Base-by-base conservation (phyloP, 1,140 invertebrate species). In the Papilio polytes region DNA sequence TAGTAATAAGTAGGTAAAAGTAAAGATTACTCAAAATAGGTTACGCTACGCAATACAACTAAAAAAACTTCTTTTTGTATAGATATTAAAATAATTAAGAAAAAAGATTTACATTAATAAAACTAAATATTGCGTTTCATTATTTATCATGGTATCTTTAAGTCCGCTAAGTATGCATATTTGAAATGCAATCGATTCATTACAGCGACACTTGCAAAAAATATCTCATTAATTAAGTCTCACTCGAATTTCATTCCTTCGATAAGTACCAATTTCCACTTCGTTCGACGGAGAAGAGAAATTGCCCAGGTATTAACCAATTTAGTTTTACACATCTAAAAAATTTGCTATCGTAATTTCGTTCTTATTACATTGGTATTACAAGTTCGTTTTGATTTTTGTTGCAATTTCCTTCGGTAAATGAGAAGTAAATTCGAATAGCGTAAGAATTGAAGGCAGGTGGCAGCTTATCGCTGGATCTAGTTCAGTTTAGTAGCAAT, bases 401-500 rank as follows among this genome's bases (percentile, higher is more conserved):
- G n/a, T 41, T 36, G n/a, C 22, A 41, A 77, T 31, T 77, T 66
- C 15, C 22, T 26, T 15, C 10, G 12, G 3, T 31, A 4, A 31
- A 4, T 15, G 12, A 66, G 26, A 13, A 51, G 8, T 77, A 20
- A 22, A 31, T 56, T 78, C 36, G 53, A 26, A 41, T 44, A 78
- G 53, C 76, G 56, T 78, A 78, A 78, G 76, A 78, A 78, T 78
- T 78, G 76, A 78, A 78, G 76, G 56, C 76, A 78, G 76, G 51
- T 78, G 76, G 76, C 53, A 41, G 76, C 51, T 78, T 78, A 78
- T 78, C 76, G 31, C 10, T 36, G 15, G 51, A 78, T 78, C 76
- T 78, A 78, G 76, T 56, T 78, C 76, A 63, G 76, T 78, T 78
- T 78, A 78, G 53, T 78, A 59, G 76, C 76, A 78, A 78, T 78